A percentile compares a stretch with the other conserved stretches of the same genome.
Conservation (phyloP, 2,113 vertebrate genomes). For the Rhipidura dahli region DNA sequence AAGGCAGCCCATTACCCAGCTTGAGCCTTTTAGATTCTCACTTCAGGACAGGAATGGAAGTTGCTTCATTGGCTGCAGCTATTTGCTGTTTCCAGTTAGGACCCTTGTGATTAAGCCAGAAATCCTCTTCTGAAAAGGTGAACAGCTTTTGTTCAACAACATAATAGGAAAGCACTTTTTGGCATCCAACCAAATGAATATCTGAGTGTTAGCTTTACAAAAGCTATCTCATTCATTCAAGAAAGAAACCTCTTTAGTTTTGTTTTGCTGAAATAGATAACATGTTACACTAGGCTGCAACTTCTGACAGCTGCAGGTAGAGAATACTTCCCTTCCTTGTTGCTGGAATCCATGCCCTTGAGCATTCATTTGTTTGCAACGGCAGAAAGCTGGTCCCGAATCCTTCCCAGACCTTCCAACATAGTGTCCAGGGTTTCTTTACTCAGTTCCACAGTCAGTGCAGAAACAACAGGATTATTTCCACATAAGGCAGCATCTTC, state of each 20-base stretch:
- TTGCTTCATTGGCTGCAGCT: not conserved
- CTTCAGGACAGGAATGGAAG: not conserved
- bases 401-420: constrained; percentile 89
- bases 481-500: constrained; percentile 74
- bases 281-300: not conserved
- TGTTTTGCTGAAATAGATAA: not conserved
- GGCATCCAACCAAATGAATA: not conserved
- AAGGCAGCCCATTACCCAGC: not conserved
- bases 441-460: constrained; percentile 89
- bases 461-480: constrained; percentile 70
- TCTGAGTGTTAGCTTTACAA: not conserved
- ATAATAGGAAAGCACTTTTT: not conserved
- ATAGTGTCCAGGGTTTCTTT: constrained; percentile 94
- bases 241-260: not conserved
- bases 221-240: not conserved
- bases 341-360: not conserved
- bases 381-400: constrained; percentile 86
- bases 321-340: not conserved
- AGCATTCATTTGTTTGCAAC: constrained; percentile 82
- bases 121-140: not conserved
- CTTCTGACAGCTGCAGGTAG: not conserved
- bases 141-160: not conserved
- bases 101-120: not conserved
- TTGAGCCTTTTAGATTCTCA: not conserved
- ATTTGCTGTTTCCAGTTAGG: not conserved